A percentile compares a stretch with the other conserved stretches of the same genome.
Evolutionary conservation across 2,113 vertebrate genomes (phyloP).

Genomic region (Oncorhynchus masou): DNA sequence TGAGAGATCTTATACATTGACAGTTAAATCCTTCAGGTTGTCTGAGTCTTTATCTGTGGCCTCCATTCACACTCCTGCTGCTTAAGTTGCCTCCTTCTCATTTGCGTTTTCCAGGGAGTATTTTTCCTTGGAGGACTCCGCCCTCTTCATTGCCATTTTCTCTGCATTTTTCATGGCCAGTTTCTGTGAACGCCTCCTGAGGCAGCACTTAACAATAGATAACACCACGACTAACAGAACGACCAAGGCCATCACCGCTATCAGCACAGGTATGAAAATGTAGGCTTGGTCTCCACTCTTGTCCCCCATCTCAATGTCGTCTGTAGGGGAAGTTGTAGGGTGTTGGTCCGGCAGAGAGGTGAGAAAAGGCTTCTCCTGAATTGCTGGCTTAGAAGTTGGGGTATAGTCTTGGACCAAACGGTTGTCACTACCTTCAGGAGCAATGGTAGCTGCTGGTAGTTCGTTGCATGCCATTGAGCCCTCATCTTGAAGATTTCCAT

Average conservation of each 20-base stretch:
- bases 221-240: slow-evolving; percentile 47
- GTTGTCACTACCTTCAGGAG: neutral
- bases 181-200: slow-evolving; percentile 43
- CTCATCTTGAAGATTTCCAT: neutral
- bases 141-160: slow-evolving; percentile 42
- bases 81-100: slow-evolving; percentile 44
- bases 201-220: slow-evolving; percentile 60
- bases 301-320: neutral
- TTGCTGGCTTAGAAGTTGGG: neutral
- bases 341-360: neutral
- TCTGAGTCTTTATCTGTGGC: neutral
- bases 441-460: fast-evolving
- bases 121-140: slow-evolving; percentile 23
- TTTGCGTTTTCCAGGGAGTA: slow-evolving; percentile 47
- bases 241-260: slow-evolving; percentile 50
- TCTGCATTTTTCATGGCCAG: slow-evolving; percentile 23
- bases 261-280: slow-evolving; percentile 52
- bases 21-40: neutral
- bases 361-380: neutral
- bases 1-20: neutral
- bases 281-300: slow-evolving; percentile 4
- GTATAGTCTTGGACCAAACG: neutral
- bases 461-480: slow-evolving; percentile 19
- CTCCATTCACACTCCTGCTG: neutral
- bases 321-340: neutral